Conservation (phyloP, 2,113 vertebrate genomes). For the Tinamus guttatus region DNA sequence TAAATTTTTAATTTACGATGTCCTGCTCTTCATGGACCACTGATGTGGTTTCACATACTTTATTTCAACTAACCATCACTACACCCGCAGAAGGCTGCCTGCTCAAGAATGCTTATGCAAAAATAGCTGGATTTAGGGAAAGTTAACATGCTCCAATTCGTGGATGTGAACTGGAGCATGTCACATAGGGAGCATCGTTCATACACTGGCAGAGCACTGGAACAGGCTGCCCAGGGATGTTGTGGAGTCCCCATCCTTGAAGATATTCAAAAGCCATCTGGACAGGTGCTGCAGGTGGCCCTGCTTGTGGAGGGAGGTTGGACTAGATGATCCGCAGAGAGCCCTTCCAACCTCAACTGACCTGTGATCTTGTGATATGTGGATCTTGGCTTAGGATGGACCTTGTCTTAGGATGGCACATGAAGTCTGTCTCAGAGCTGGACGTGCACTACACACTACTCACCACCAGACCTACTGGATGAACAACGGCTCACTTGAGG, state of each 20-base stretch:
- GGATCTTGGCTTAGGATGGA: accelerated
- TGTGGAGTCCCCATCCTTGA: neutral
- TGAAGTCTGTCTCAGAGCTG: neutral
- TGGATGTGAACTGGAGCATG: neutral
- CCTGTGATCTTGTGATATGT: neutral
- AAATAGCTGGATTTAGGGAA: neutral
- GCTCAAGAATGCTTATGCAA: neutral
- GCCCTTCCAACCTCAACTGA: neutral
- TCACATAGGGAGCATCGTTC: neutral
- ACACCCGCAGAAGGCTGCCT: neutral
- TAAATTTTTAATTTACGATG: neutral
- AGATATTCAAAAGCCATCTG: neutral
- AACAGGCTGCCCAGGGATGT: neutral
- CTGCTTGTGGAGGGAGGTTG: neutral
- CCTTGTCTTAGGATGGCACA: accelerated
- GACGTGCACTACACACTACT: accelerated
- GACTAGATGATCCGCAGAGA: neutral
- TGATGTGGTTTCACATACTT: neutral
- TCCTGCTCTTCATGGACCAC: neutral
- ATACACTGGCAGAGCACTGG: neutral
- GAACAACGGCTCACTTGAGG: neutral
- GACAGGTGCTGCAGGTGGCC: neutral
- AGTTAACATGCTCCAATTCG: neutral
- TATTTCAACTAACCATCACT: neutral
- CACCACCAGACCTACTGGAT: neutral